A percentile compares a stretch with the other conserved stretches of the same genome.
Conservation (phyloP, 2,888 invertebrate genomes). For the Lasioglossum malachurum region DNA sequence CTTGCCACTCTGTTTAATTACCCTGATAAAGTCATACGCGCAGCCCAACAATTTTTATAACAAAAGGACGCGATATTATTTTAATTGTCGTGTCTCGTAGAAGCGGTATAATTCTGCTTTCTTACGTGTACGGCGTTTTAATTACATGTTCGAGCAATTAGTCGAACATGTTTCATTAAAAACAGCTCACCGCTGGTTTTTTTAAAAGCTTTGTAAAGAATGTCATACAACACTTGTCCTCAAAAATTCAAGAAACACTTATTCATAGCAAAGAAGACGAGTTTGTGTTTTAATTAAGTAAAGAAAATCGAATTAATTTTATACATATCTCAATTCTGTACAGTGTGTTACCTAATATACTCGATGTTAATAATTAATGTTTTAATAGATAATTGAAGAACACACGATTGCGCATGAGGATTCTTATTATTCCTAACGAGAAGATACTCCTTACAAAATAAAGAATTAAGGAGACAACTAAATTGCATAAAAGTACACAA, state of each 20-base stretch:
- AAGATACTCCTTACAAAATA: background rate
- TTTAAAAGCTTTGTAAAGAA: background rate
- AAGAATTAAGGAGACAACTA: background rate
- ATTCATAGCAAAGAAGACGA: background rate
- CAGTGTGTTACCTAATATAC: background rate
- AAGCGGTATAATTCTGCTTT: conserved; percentile 9
- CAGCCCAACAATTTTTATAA: background rate
- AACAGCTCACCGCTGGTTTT: background rate
- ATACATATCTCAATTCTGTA: background rate
- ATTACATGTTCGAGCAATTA: conserved; percentile 30
- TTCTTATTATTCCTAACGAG: background rate
- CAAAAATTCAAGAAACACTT: background rate
- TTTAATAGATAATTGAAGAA: background rate
- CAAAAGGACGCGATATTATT: conserved; percentile 7
- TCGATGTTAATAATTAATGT: background rate
- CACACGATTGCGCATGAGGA: background rate
- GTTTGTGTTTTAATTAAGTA: too few species aligned
- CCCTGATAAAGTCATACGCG: background rate
- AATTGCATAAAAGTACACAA: conserved; percentile 76
- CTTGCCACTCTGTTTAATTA: conserved; percentile 25
- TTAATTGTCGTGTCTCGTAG: conserved; percentile 32
- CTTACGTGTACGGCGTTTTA: conserved; percentile 20
- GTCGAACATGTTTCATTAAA: background rate
- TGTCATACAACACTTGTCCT: background rate
- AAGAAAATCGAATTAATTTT: background rate